These are phyloP conservation scores for Proteles cristata DNA, from an alignment of 2,113 vertebrate genomes.

Conservation along the genomic window DNA sequence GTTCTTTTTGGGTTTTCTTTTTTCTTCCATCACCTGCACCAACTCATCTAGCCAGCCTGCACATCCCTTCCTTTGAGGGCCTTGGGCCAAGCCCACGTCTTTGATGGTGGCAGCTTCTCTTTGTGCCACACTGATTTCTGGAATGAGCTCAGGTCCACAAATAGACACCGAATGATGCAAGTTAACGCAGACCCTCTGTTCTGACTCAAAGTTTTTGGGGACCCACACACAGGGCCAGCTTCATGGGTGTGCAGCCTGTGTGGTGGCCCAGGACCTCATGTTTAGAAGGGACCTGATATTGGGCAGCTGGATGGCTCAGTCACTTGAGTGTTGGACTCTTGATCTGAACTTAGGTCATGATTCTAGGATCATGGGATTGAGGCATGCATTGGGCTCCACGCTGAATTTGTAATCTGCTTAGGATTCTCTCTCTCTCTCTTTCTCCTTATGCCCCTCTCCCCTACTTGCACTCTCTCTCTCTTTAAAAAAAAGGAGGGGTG, in stretches of 20 bases:
- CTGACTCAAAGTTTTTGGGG: background rate
- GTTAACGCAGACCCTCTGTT: background rate
- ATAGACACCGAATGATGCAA: background rate
- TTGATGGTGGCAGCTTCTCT: background rate
- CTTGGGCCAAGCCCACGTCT: background rate
- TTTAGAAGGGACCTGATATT: background rate
- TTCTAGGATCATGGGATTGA: too few species aligned
- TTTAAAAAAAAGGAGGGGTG: too few species aligned
- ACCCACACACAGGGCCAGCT: accelerated
- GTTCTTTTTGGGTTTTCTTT: background rate
- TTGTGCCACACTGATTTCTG: background rate
- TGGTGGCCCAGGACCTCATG: accelerated
- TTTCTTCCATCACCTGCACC: background rate
- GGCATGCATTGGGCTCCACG: too few species aligned
- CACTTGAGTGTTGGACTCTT: too few species aligned
- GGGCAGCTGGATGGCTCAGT: too few species aligned
- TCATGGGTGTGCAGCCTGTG: accelerated
- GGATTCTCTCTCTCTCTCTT: too few species aligned
- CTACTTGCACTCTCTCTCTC: too few species aligned
- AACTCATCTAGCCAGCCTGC: background rate
- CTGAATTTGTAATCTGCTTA: too few species aligned
- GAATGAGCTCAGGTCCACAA: background rate
- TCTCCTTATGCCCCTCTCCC: too few species aligned
- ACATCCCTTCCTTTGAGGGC: background rate
- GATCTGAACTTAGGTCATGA: too few species aligned